Evolutionary conservation across 2,888 invertebrate species (phyloP), one percentile per base, ranked within the genome.

Genomic region (Apodemia zela): DNA sequence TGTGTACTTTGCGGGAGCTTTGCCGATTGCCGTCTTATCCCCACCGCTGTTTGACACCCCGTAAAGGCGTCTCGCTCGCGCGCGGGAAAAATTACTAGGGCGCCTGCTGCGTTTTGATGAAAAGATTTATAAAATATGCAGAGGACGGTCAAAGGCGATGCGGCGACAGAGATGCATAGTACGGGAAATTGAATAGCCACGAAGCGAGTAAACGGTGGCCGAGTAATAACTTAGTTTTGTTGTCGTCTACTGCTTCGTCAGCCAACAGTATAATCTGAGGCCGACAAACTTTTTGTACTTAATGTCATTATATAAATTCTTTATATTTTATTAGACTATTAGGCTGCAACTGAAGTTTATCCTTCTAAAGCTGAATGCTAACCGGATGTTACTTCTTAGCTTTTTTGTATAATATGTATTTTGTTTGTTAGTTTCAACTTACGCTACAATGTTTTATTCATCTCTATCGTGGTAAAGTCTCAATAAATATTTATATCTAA

Each of bases 1-100:
- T 89, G 90, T 90, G 86, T 90, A 89, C 90, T 89, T 89, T 89
- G 90, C 89, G 90, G 90, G 90, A 89, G 90, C 90, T 90, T 89
- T 89, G 87, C 81, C 88, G 89, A 89, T 89, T 89, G 87, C 81
- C 88, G 89, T 90, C 92, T 91, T 91, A 91, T 91, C 92, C 91
- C 92, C 92, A 89, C 91, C 89, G 87, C 89, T 79, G 84, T 85
- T 88, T 89, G 90, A 92, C 92, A 90, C 90, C 89, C 87, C 82
- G 89, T 84, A 81, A 42, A 80, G 71, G 81, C 78, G 77, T 91
- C 90, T 84, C 89, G 75, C 84, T 86, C 84, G 72, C 79, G 80
- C 89, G 75, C 79, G 75, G 74, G 82, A 84, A 86, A 87, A 87
- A 85, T 85, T 85, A 78, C 79, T 73, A 81, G 80, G 81, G 81